Evolutionary conservation across 1,140 invertebrate genomes (phyloP), one percentile per base, ranked within the genome.

Genomic region (Hylaeus anthracinus): DNA sequence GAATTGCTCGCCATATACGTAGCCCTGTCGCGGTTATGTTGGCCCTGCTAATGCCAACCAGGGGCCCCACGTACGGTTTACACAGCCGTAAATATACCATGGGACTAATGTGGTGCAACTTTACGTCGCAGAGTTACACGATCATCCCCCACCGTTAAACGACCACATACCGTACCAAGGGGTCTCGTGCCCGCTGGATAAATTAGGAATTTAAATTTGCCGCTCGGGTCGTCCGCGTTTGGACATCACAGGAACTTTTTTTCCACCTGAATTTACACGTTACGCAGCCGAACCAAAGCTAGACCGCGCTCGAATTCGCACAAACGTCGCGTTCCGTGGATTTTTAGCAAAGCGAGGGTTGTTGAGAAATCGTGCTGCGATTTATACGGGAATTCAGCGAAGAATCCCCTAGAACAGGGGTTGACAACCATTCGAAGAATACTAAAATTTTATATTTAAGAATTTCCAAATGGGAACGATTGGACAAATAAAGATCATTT

Each of bases 141-240:
- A 86, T 82, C 87, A 88, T 84, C 84, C 88, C 88, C 83, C 81
- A 81, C 78, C 81, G 75, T 15, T 53, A 63, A 39, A 39, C 15
- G 45, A 26, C 15, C 48, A 41, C 56, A n/a, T 56, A 48, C 45
- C 45, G 45, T 48, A 5, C 43, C 55, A 37, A 3, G 26, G 51
- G 56, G 55, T 58, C 41, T 55, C 41, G 60, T 61, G 77, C 81
- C 67, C 53, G 66, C 72, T 69, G 76, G 75, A 86, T 86, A 86
- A 90, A 92, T 92, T 92, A 91, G 89, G 86, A 91, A 91, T 91
- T 90, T 88, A 90, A 90, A 91, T 90, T 86, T 84, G 66, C 84
- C 66, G 70, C 51, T 69, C 69, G 82, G 79, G 3, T 65, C 72
- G 63, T 74, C 72, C 79, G 15, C 64, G 72, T 80, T 69, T 80